Evolutionary conservation across 2,888 invertebrate genomes (phyloP).

Genomic region (Campaea margaritaria): DNA sequence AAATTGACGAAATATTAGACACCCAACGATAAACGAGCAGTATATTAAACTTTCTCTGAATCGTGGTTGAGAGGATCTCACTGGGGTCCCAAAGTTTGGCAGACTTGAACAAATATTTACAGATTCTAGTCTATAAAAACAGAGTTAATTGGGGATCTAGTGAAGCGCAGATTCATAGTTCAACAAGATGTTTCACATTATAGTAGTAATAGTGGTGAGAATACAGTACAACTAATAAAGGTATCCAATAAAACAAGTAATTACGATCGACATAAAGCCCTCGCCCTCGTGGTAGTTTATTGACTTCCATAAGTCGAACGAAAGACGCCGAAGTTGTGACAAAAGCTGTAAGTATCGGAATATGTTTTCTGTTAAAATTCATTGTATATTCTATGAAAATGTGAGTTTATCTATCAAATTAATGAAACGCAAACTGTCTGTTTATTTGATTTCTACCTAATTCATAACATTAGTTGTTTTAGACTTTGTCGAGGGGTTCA

Average conservation of each 20-base stretch:
- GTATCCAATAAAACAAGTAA: constrained; percentile 44
- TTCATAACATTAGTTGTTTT: no score
- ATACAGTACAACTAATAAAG: constrained; percentile 38
- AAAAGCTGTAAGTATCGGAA: constrained; percentile 3
- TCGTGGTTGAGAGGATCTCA: constrained; percentile 2
- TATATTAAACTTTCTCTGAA: constrained; percentile 17
- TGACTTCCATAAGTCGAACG: constrained; percentile 17
- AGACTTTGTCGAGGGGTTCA: no score
- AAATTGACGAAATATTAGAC: constrained; percentile 18
- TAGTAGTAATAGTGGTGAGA: constrained; percentile 32
- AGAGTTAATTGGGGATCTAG: neutral
- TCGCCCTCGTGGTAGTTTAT: constrained; percentile 40
- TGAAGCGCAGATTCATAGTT: neutral
- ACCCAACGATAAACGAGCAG: constrained; percentile 4
- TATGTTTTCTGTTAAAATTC: neutral
- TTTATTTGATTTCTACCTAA: no score
- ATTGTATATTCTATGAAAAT: no score
- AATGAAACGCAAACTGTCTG: no score
- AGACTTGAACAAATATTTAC: constrained; percentile 9
- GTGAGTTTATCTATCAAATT: no score
- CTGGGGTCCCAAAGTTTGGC: neutral
- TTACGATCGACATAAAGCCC: constrained; percentile 38
- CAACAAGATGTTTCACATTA: constrained; percentile 17
- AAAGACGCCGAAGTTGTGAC: constrained; percentile 16
- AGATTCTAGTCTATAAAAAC: neutral